Conservation (phyloP, 2,797 vertebrate genomes). For the Nannoperca obscura region DNA sequence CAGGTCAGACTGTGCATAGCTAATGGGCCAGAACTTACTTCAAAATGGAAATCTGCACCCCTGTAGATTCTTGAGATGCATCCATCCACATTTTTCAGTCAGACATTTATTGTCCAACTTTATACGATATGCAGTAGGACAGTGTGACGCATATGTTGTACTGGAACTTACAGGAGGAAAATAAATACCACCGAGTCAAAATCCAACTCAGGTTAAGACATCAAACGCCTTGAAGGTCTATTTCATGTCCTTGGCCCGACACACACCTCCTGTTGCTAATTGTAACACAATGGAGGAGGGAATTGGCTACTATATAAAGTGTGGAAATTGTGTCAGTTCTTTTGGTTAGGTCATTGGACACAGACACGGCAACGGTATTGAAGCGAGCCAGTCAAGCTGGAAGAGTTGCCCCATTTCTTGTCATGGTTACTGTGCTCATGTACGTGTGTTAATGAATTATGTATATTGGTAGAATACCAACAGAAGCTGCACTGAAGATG, state of each 20-base stretch:
- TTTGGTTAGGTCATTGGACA: slow-evolving; percentile 55
- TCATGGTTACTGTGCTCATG: slow-evolving; percentile 38
- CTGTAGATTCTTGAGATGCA: background rate
- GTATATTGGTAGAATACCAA: slow-evolving; percentile 77
- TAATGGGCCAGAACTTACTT: background rate
- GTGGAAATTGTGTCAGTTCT: slow-evolving; percentile 51
- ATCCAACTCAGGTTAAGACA: slow-evolving; percentile 14
- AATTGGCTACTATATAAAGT: slow-evolving; percentile 43
- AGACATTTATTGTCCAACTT: background rate
- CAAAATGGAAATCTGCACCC: background rate
- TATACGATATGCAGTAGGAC: background rate
- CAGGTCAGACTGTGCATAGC: background rate
- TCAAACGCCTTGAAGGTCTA: slow-evolving; percentile 26
- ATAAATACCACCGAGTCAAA: background rate
- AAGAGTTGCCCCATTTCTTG: slow-evolving; percentile 66
- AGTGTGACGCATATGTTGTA: background rate
- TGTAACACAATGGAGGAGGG: slow-evolving; percentile 37
- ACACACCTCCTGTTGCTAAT: slow-evolving; percentile 28
- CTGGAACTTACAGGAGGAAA: background rate
- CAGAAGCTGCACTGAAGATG: slow-evolving; percentile 69
- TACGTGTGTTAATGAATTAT: slow-evolving; percentile 78
- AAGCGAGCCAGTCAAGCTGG: slow-evolving; percentile 55
- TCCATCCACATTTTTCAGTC: background rate
- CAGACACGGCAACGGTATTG: slow-evolving; percentile 17
- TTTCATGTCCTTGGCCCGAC: slow-evolving; percentile 28